phyloP scores from a whole-genome alignment of 2,797 vertebrate species.

The Arnoldichthys spilopterus region DNA sequence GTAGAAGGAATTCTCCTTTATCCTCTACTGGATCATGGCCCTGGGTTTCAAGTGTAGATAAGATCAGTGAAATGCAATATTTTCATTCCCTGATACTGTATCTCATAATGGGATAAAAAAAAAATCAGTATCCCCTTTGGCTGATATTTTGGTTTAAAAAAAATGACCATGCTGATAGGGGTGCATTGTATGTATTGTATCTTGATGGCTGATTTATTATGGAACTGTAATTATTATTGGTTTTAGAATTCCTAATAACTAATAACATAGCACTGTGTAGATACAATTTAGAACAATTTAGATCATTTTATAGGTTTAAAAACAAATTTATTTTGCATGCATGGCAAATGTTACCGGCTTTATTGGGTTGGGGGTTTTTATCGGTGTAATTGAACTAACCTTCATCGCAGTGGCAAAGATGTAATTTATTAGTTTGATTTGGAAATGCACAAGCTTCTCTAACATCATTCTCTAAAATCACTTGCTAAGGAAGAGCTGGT shows the following conservation, averaged over 20 bases:
- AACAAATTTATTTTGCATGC: too few species aligned
- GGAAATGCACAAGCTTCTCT: neutral
- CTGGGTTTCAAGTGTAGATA: slow-evolving; percentile 69
- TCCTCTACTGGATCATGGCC: slow-evolving; percentile 63
- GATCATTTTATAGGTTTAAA: too few species aligned
- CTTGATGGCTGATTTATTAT: neutral
- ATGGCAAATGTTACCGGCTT: too few species aligned
- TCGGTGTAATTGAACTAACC: too few species aligned
- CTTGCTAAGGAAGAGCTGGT: neutral
- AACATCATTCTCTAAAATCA: neutral
- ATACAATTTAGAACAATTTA: too few species aligned
- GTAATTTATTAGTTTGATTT: neutral
- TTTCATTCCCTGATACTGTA: slow-evolving; percentile 37
- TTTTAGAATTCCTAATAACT: neutral
- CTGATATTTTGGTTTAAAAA: slow-evolving; percentile 4
- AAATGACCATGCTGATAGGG: neutral
- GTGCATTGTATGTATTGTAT: neutral
- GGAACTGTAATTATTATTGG: neutral
- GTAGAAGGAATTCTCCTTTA: slow-evolving; percentile 64
- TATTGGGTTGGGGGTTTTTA: too few species aligned
- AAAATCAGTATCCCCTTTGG: slow-evolving; percentile 57
- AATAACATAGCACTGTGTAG: neutral
- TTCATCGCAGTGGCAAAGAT: too few species aligned
- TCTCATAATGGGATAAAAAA: slow-evolving; percentile 50
- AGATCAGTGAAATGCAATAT: slow-evolving; percentile 60